Evolutionary conservation across 2,888 invertebrate species (phyloP).

Genomic region (Bellardia bayeri): DNA sequence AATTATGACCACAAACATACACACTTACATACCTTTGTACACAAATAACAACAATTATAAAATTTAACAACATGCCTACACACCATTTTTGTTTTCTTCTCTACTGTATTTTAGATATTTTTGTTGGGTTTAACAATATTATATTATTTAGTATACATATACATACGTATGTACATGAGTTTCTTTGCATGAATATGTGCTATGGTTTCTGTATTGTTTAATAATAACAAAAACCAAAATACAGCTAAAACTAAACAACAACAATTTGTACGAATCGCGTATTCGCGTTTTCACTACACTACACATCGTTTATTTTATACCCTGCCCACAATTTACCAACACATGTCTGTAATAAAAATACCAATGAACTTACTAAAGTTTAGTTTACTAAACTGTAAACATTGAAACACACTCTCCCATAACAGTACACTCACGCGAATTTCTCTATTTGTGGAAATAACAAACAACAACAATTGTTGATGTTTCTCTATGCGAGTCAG

Average conservation of each 20-base stretch:
- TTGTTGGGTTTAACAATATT: conserved; percentile 30
- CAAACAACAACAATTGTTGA: neutral
- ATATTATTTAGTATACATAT: neutral
- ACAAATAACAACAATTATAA: conserved; percentile 1
- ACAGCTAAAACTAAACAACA: conserved; percentile 20
- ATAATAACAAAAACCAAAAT: conserved; percentile 10
- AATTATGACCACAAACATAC: conserved; percentile 8
- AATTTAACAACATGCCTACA: conserved; percentile 71
- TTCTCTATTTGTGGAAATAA: conserved; percentile 44
- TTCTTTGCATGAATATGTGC: conserved; percentile 10
- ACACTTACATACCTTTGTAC: neutral
- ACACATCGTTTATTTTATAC: conserved; percentile 80
- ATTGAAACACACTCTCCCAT: conserved; percentile 63
- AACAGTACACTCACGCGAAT: conserved; percentile 60
- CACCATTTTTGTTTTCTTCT: conserved; percentile 78
- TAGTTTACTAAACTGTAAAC: conserved; percentile 3
- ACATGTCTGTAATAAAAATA: conserved; percentile 53
- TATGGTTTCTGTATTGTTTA: conserved; percentile 26
- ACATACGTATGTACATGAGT: neutral
- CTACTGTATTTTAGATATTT: conserved; percentile 13
- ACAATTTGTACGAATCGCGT: conserved; percentile 82
- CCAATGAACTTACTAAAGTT: too few species aligned
- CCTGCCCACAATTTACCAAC: conserved; percentile 83
- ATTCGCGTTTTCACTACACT: conserved; percentile 80
- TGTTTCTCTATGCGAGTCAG: conserved; percentile 1